Percentiles rank a stretch among this genome's conserved stretches.
Evolutionary conservation across 2,888 invertebrate genomes (phyloP).

Genomic region (Drosophila austrosaltans): DNA sequence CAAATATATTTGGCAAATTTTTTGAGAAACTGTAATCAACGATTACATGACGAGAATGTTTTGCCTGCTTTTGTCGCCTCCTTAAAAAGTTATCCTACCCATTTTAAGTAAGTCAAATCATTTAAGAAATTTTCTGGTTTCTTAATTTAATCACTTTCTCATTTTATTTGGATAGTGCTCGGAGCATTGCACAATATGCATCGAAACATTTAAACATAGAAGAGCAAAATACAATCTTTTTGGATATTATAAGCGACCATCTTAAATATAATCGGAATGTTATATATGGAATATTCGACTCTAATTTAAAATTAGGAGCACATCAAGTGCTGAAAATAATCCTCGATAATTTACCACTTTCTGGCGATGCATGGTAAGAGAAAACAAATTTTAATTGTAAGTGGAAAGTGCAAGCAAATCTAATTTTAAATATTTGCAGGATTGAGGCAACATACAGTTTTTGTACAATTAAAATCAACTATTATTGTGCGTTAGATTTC

Average conservation of each 20-base stretch:
- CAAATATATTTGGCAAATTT: background rate
- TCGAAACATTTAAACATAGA: background rate
- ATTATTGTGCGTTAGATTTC: too few relatives aligned
- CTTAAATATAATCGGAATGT: background rate
- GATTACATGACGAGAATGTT: background rate
- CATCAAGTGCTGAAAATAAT: background rate
- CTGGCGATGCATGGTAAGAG: background rate
- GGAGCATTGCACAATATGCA: background rate
- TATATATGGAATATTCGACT: background rate
- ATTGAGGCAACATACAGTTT: background rate
- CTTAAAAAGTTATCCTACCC: background rate
- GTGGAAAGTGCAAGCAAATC: background rate
- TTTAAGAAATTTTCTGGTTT: too few relatives aligned
- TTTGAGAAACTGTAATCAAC: background rate
- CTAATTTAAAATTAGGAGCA: background rate
- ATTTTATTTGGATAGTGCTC: background rate
- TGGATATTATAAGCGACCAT: background rate
- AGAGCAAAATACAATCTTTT: background rate
- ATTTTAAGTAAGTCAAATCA: background rate
- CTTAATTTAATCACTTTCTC: too few relatives aligned
- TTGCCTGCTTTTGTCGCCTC: background rate
- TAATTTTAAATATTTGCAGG: background rate
- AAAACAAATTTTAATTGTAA: background rate
- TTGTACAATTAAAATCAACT: too few relatives aligned
- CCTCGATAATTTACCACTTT: background rate